Conservation (phyloP, 2,113 vertebrate species). For the Phaethon lepturus region DNA sequence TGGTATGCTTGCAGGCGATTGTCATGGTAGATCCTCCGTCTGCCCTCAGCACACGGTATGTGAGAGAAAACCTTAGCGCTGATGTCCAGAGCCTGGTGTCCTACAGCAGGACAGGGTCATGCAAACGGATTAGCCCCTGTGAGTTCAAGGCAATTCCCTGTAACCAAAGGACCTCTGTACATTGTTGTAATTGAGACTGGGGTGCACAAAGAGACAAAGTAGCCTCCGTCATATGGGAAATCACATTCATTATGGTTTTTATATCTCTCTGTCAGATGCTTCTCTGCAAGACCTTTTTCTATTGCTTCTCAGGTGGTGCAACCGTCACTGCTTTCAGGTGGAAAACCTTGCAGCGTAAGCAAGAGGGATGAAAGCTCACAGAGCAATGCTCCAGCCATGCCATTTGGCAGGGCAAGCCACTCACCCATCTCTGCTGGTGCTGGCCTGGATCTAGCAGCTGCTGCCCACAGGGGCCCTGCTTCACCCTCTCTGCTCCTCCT, state of each 20-base stretch:
- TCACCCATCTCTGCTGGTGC: not conserved
- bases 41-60: not conserved
- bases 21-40: not conserved
- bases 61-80: not conserved
- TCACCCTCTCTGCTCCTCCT: not conserved
- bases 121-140: not conserved
- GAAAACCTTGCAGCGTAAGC: not conserved
- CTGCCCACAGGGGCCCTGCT: not conserved
- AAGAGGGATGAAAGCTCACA: not conserved
- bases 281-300: not conserved
- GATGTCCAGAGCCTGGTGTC: not conserved
- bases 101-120: not conserved
- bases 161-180: not conserved
- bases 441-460: not conserved
- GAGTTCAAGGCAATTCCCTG: not conserved
- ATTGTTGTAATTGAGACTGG: not conserved
- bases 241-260: not conserved
- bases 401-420: accelerated
- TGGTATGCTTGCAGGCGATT: accelerated
- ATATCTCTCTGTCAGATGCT: not conserved
- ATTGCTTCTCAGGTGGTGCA: not conserved
- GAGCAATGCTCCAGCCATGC: not conserved
- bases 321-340: not conserved
- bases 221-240: not conserved
- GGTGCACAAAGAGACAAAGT: too few relatives aligned